phyloP scores from a whole-genome alignment of 2,888 invertebrate species.

The Escarpia spicata region DNA sequence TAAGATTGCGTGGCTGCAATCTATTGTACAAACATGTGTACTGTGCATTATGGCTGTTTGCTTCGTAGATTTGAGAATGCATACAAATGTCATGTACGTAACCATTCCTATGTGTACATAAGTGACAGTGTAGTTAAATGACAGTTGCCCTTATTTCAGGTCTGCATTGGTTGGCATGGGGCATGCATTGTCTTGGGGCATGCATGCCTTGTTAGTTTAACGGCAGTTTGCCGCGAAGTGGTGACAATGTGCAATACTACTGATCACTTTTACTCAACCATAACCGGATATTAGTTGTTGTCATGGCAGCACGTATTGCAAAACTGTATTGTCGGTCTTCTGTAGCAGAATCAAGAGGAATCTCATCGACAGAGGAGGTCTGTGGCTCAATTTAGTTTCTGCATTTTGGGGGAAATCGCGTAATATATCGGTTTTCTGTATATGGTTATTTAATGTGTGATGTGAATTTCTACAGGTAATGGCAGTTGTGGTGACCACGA shows the following conservation, averaged over 20 bases:
- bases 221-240: neutral
- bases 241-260: neutral
- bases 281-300: neutral
- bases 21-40: neutral
- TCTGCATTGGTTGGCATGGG: neutral
- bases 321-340: neutral
- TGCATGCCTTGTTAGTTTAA: neutral
- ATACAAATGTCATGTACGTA: neutral
- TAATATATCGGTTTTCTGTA: neutral
- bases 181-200: neutral
- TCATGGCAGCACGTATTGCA: neutral
- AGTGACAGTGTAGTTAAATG: neutral
- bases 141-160: neutral
- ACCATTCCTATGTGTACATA: slow-evolving; percentile 4
- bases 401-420: neutral
- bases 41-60: neutral
- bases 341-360: neutral
- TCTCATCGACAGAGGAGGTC: neutral
- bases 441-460: neutral
- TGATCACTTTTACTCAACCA: neutral
- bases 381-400: slow-evolving; percentile 12
- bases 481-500: neutral
- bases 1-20: neutral
- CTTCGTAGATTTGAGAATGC: neutral
- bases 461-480: neutral